Evolutionary conservation across 2,797 vertebrate species (phyloP).

Genomic region (Sphenopsis melanotis): DNA sequence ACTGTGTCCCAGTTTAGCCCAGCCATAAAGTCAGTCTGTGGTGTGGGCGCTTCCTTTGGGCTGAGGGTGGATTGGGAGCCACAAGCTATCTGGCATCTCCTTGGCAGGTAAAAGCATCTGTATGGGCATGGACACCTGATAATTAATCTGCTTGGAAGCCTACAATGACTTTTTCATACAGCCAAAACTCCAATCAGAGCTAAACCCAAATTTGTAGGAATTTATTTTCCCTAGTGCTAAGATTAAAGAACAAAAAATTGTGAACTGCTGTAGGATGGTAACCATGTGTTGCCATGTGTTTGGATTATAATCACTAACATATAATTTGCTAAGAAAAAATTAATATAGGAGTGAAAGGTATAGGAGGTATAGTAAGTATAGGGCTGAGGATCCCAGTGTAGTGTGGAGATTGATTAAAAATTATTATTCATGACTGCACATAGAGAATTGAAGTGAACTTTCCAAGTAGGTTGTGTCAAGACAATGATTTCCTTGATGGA

Average conservation of each 20-base stretch:
- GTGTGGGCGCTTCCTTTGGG: background rate
- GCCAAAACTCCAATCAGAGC: background rate
- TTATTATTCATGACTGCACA: background rate
- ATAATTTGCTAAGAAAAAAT: background rate
- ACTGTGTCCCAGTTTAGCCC: background rate
- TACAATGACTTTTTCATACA: background rate
- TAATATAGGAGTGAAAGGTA: background rate
- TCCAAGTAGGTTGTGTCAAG: background rate
- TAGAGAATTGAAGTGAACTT: background rate
- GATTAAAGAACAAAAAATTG: background rate
- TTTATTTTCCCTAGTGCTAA: background rate
- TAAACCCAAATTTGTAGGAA: background rate
- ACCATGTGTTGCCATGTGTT: background rate
- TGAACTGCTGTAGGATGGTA: background rate
- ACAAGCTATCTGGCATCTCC: background rate
- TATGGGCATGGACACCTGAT: rapidly evolving
- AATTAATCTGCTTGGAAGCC: background rate
- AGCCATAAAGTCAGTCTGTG: rapidly evolving
- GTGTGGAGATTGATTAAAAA: background rate
- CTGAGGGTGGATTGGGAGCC: background rate
- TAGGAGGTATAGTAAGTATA: background rate
- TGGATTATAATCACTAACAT: background rate
- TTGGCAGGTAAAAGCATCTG: background rate
- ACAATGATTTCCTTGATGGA: background rate
- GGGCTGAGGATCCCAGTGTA: background rate